Percentiles rank a stretch among this genome's conserved stretches.
These are phyloP conservation scores for Apocheima hispidaria DNA, from an alignment of 2,888 invertebrate species.

Conservation along the genomic window DNA sequence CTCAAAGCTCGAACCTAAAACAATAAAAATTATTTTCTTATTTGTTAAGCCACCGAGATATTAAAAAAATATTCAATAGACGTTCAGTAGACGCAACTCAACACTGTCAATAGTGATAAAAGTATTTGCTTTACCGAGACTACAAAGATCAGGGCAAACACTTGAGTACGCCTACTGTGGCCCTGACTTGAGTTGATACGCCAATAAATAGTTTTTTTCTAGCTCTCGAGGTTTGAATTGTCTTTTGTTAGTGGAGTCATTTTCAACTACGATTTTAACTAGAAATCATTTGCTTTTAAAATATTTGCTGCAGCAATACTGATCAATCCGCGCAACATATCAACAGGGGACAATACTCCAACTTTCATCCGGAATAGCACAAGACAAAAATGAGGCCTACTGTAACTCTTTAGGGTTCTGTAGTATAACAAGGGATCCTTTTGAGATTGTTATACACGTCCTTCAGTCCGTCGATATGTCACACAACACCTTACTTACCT, in stretches of 20 bases:
- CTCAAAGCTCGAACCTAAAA: conserved; percentile 52
- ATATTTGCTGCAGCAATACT: not conserved
- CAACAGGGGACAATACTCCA: too few species aligned
- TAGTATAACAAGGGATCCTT: too few species aligned
- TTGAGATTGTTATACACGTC: too few species aligned
- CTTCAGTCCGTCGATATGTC: too few species aligned
- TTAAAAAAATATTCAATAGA: conserved; percentile 65
- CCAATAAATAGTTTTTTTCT: conserved; percentile 49
- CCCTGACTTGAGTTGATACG: conserved; percentile 62
- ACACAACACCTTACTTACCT: too few species aligned
- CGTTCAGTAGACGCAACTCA: conserved; percentile 74
- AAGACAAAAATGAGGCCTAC: too few species aligned
- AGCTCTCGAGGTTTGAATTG: conserved; percentile 37
- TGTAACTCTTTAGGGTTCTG: too few species aligned
- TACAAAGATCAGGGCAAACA: conserved; percentile 82
- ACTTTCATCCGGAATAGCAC: too few species aligned
- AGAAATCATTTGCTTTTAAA: conserved; percentile 29
- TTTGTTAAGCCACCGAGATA: conserved; percentile 59
- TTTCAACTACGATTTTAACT: conserved; percentile 28
- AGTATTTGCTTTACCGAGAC: conserved; percentile 79
- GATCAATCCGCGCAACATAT: not conserved
- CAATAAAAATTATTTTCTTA: conserved; percentile 65
- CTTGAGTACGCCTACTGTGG: conserved; percentile 72
- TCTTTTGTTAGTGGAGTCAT: conserved; percentile 37
- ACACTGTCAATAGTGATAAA: conserved; percentile 82